Percentiles rank a stretch among this genome's conserved stretches.
phyloP scores from a whole-genome alignment of 2,113 vertebrate genomes.

The Leucopternis melanops region DNA sequence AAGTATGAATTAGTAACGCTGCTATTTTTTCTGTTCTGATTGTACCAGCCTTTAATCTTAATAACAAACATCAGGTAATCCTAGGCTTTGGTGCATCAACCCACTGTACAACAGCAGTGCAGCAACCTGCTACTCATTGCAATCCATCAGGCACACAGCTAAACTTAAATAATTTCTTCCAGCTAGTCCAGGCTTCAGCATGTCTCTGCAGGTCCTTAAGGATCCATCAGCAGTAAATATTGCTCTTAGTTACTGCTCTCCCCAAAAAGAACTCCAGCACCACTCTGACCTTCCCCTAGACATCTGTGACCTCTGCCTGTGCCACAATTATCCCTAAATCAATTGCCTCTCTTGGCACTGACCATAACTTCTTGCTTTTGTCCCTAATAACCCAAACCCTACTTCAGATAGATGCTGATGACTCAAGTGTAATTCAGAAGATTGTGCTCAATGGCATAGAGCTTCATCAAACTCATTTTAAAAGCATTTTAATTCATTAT shows the following conservation, averaged over 20 bases:
- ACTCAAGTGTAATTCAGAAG: neutral
- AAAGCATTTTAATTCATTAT: slow-evolving; percentile 20
- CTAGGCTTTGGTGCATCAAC: neutral
- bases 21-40: neutral
- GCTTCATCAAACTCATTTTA: neutral
- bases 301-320: neutral
- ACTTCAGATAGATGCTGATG: neutral
- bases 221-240: neutral
- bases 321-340: neutral
- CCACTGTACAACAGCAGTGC: neutral
- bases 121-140: neutral
- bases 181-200: neutral
- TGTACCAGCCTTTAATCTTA: neutral
- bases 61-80: neutral
- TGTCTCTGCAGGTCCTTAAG: neutral
- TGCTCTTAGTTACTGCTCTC: neutral
- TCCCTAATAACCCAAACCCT: neutral
- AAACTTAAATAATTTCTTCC: neutral
- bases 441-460: neutral
- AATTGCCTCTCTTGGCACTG: neutral
- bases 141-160: neutral
- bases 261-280: neutral
- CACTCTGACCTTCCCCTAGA: neutral
- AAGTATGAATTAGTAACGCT: neutral
- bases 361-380: neutral